Percentiles rank a stretch among this genome's conserved stretches.
Evolutionary conservation across 2,797 vertebrate species (phyloP).

Genomic region (Kryptolebias ocellatus): DNA sequence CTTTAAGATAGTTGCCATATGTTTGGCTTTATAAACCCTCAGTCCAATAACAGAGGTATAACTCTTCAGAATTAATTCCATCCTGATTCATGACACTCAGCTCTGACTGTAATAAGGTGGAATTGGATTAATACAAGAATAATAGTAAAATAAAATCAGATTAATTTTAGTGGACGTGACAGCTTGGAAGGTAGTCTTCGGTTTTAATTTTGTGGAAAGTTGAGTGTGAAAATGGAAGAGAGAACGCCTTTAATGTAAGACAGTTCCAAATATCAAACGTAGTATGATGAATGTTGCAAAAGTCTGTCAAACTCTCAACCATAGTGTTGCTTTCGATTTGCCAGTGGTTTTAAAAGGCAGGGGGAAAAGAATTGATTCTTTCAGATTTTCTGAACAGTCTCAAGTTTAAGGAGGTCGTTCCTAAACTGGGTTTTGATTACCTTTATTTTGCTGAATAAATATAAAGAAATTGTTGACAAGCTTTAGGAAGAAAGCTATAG

Average conservation of each 20-base stretch:
- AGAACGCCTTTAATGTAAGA: not conserved
- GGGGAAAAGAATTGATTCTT: too few relatives aligned
- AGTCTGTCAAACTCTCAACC: not conserved
- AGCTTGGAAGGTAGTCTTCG: not conserved
- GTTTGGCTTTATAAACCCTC: not conserved
- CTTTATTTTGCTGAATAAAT: too few relatives aligned
- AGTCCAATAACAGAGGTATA: not conserved
- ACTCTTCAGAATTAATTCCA: slow-evolving; percentile 2
- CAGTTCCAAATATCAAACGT: too few relatives aligned
- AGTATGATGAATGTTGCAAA: not conserved
- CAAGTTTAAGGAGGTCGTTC: too few relatives aligned
- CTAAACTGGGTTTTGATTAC: too few relatives aligned
- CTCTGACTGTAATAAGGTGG: not conserved
- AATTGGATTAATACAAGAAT: not conserved
- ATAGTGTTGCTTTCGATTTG: not conserved
- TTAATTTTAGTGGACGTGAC: not conserved
- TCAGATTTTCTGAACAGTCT: too few relatives aligned
- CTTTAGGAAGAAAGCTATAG: too few relatives aligned
- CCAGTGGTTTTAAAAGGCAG: too few relatives aligned
- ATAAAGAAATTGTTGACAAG: too few relatives aligned
- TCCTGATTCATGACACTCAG: not conserved
- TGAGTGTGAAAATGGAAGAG: not conserved
- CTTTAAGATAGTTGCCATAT: not conserved
- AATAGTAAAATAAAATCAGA: slow-evolving; percentile 6
- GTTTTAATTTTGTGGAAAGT: not conserved